phyloP scores from a whole-genome alignment of 2,797 vertebrate species.

The Taenioides sp. region DNA sequence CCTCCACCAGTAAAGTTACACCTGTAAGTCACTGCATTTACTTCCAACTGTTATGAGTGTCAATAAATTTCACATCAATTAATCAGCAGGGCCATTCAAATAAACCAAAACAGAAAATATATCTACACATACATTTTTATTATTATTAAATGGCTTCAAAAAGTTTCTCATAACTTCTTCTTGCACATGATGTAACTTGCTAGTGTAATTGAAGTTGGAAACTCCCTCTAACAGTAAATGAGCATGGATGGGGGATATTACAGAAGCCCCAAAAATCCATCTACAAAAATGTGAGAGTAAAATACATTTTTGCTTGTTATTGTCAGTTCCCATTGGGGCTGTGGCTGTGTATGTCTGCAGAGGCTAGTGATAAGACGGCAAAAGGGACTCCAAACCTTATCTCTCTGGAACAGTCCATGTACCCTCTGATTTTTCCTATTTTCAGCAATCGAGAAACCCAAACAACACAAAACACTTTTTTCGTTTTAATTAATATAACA shows the following conservation, averaged over 20 bases:
- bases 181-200: not conserved
- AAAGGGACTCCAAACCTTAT: slow-evolving; percentile 75
- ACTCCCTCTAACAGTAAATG: slow-evolving; percentile 62
- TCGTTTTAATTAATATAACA: slow-evolving; percentile 62
- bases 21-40: not conserved
- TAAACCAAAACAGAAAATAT: not conserved
- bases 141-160: not conserved
- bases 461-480: slow-evolving; percentile 58
- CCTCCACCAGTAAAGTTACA: too few species aligned
- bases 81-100: not conserved
- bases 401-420: slow-evolving; percentile 74
- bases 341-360: slow-evolving; percentile 68
- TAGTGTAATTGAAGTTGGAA: slow-evolving; percentile 6
- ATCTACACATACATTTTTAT: not conserved
- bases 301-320: slow-evolving; percentile 59
- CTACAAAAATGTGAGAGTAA: slow-evolving; percentile 55
- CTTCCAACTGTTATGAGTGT: not conserved
- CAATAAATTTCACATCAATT: not conserved
- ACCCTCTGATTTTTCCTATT: slow-evolving; percentile 62
- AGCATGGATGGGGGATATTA: slow-evolving; percentile 65
- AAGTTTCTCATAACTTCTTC: too few species aligned
- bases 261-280: slow-evolving; percentile 63
- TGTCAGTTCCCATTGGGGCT: slow-evolving; percentile 69
- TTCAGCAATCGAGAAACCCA: slow-evolving; percentile 43
- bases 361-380: slow-evolving; percentile 76